Evolutionary conservation across 2,888 invertebrate genomes (phyloP).

Genomic region (Chrysodeixis includens): DNA sequence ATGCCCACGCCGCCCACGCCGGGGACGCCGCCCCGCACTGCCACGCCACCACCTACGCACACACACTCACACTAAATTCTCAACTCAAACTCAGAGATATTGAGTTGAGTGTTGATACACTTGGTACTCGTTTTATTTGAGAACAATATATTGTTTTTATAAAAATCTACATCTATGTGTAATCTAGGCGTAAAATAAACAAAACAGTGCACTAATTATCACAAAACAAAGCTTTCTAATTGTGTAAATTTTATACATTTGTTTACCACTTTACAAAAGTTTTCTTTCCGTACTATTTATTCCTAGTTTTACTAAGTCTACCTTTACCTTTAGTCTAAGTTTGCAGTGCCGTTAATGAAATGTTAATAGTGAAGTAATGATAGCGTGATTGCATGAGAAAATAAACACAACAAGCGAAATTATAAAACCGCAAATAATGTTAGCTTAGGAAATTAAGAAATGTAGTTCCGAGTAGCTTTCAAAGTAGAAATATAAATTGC

Average conservation of each 20-base stretch:
- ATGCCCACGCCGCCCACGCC: conserved; percentile 87
- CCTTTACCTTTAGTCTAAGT: conserved; percentile 3
- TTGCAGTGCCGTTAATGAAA: not conserved
- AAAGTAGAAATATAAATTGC: too few species aligned
- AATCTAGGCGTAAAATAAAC: conserved; percentile 18
- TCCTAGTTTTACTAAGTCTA: not conserved
- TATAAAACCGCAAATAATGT: conserved; percentile 63
- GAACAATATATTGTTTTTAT: too few species aligned
- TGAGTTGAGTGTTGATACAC: not conserved
- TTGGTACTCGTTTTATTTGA: too few species aligned
- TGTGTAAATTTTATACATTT: not conserved
- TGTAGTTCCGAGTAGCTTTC: conserved; percentile 9
- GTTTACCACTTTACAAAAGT: not conserved
- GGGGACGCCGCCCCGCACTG: conserved; percentile 67
- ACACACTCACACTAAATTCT: not conserved
- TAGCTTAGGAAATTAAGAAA: conserved; percentile 65
- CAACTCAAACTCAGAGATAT: not conserved
- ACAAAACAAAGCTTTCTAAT: conserved; percentile 32
- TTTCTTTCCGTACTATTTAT: not conserved
- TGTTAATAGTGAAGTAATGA: conserved; percentile 55
- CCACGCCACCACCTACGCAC: conserved; percentile 69
- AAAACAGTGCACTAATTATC: conserved; percentile 8
- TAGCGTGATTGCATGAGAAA: conserved; percentile 65
- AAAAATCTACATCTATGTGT: not conserved
- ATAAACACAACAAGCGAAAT: conserved; percentile 74